Conservation (phyloP, 2,113 vertebrate species). For the Pedionomus torquatus region DNA sequence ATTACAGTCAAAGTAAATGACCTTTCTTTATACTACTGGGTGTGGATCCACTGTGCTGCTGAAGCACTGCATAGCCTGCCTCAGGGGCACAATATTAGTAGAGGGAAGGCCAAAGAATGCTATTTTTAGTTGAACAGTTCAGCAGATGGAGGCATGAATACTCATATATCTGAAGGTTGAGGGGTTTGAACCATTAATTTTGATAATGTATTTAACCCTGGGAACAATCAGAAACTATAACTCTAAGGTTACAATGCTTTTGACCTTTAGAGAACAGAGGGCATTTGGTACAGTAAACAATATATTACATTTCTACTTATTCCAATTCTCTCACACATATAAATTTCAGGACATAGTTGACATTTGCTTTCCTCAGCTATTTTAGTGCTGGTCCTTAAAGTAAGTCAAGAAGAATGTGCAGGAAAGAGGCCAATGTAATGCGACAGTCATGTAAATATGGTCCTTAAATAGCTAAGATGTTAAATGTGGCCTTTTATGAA, state of each 20-base stretch:
- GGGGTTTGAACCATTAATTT: constrained; percentile 90
- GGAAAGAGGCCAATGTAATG: constrained; percentile 70
- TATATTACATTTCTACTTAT: constrained; percentile 92
- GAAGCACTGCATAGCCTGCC: constrained; percentile 75
- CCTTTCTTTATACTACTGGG: constrained; percentile 61
- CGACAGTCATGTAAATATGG: constrained; percentile 77
- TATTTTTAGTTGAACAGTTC: constrained; percentile 89
- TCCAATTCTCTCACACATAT: constrained; percentile 85
- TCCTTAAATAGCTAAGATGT: constrained; percentile 73
- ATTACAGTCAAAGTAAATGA: constrained; percentile 62
- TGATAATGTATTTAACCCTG: constrained; percentile 97
- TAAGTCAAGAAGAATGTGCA: constrained; percentile 76
- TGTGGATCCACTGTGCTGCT: constrained; percentile 63
- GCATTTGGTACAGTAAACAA: constrained; percentile 85
- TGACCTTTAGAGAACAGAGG: constrained; percentile 90
- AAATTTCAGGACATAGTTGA: constrained; percentile 86
- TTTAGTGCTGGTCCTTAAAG: constrained; percentile 79
- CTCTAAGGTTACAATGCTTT: constrained; percentile 83
- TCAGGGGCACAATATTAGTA: constrained; percentile 78
- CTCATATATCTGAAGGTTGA: constrained; percentile 90
- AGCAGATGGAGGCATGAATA: constrained; percentile 87
- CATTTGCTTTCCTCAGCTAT: constrained; percentile 91
- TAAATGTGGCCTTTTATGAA: constrained; percentile 71
- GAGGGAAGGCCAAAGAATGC: constrained; percentile 78
- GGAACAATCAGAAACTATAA: constrained; percentile 92